Evolutionary conservation across 1,140 invertebrate genomes (phyloP).

Genomic region (Drosophila repletoides): DNA sequence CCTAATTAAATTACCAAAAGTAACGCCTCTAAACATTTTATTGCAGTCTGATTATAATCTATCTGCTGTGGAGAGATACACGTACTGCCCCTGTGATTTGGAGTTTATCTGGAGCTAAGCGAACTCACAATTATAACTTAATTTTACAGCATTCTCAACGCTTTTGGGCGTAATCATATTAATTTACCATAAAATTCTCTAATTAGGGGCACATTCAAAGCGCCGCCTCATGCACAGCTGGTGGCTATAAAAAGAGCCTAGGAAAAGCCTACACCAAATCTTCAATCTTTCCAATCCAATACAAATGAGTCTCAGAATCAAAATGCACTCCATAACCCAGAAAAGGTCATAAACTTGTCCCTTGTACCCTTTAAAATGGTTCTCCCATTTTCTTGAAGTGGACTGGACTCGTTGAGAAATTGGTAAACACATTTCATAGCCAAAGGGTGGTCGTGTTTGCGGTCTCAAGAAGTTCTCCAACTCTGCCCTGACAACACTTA

Average conservation of each 20-base stretch:
- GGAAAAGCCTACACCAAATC: neutral
- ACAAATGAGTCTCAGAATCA: conserved; percentile 59
- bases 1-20: conserved; percentile 42
- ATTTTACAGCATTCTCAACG: conserved; percentile 47
- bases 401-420: conserved; percentile 46
- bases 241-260: conserved; percentile 50
- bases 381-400: conserved; percentile 6
- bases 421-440: conserved; percentile 61
- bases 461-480: conserved; percentile 31
- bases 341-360: conserved; percentile 67
- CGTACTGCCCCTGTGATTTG: neutral
- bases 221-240: conserved; percentile 46
- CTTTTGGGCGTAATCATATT: conserved; percentile 62
- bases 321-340: conserved; percentile 62
- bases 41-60: conserved; percentile 6
- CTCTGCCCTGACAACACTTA: conserved; percentile 23
- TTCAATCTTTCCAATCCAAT: too few species aligned
- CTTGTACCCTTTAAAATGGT: conserved; percentile 28
- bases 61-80: neutral
- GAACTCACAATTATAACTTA: conserved; percentile 59
- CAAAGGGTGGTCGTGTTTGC: conserved; percentile 50
- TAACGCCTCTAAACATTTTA: conserved; percentile 31
- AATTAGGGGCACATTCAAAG: conserved; percentile 70
- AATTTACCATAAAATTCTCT: conserved; percentile 69
- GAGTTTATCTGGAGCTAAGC: neutral